A percentile compares a stretch with the other conserved stretches of the same genome.
phyloP scores from a whole-genome alignment of 2,797 vertebrate species.

The Xiphophorus birchmanni region DNA sequence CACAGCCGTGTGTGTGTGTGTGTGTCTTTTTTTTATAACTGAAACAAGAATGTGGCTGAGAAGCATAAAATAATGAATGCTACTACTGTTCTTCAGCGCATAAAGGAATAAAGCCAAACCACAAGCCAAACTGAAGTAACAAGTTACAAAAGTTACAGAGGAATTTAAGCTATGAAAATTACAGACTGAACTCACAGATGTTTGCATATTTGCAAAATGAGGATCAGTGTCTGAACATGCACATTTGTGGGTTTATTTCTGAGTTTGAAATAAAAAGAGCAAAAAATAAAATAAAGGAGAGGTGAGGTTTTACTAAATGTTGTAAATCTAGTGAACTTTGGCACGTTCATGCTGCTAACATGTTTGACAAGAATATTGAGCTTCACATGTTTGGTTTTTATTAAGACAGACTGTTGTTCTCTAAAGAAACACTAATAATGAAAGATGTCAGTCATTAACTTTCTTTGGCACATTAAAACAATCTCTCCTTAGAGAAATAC shows the following conservation, averaged over 20 bases:
- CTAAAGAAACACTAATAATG: neutral
- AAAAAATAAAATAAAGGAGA: neutral
- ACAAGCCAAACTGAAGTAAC: constrained; percentile 41
- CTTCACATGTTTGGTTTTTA: constrained; percentile 37
- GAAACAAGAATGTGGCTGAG: constrained; percentile 33
- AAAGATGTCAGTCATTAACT: neutral
- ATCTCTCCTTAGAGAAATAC: no score
- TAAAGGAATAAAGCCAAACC: constrained; percentile 32
- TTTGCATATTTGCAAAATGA: constrained; percentile 18
- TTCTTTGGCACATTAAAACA: neutral
- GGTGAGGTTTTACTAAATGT: neutral
- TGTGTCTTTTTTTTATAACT: neutral
- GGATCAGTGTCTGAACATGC: constrained; percentile 19
- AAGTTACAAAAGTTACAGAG: constrained; percentile 27
- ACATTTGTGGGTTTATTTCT: constrained; percentile 8
- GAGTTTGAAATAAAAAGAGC: neutral
- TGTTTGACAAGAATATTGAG: constrained; percentile 15
- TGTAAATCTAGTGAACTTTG: constrained; percentile 8
- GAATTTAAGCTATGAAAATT: constrained; percentile 49
- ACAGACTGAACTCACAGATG: constrained; percentile 13
- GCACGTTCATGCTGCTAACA: constrained; percentile 14
- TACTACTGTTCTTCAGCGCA: constrained; percentile 24
- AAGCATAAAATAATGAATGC: constrained; percentile 46
- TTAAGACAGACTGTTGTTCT: neutral
- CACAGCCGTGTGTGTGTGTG: neutral